Evolutionary conservation across 2,888 invertebrate genomes (phyloP), one percentile per base, ranked within the genome.

Genomic region (Cremastinae sp.): DNA sequence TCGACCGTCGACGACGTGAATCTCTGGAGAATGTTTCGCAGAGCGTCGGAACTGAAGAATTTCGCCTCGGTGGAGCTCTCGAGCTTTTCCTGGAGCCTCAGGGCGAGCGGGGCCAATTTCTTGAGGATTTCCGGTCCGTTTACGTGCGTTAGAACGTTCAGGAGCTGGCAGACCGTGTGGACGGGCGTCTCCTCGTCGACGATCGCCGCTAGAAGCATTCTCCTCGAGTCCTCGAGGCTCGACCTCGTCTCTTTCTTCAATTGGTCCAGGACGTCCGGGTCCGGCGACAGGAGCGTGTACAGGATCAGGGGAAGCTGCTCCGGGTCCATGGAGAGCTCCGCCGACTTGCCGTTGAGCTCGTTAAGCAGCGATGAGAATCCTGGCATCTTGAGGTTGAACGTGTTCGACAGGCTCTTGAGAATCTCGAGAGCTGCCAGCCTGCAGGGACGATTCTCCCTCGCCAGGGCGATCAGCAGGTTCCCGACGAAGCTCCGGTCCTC

Each of bases 231-330:
- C n/a, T 83, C 81, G 0, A 89, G 74, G 8, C 84, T 83, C 0
- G 74, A 64, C 12, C 83, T 64, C 0, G 83, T 49, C 0, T 81
- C 77, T 0, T 78, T 16, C 10, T 84, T 85, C 4, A 86, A 68
- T 51, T 86, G 85, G 16, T 79, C 59, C 49, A 78, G 82, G 0
- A 91, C 91, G 20, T 91, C 87, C 3, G 91, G 90, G 80, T 92
- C 91, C 3, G 92, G 91, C 0, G 92, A 92, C 0, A 95, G 80
- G 66, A 94, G 89, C 9, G 93, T 93, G 79, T 92, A 93, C 0
- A 95, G 84, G 16, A 93, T 90, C 43, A 94, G 89, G 0, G 92
- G 90, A 14, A 94, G 88, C 84, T 95, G 95, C 77, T 94, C 93
- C 41, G 92, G 89, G 82, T 96, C 95, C 76, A 94, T 86, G 28